Evolutionary conservation across 2,888 invertebrate genomes (phyloP), one percentile per base, ranked within the genome.

Genomic region (Oegoconia quadripuncta): DNA sequence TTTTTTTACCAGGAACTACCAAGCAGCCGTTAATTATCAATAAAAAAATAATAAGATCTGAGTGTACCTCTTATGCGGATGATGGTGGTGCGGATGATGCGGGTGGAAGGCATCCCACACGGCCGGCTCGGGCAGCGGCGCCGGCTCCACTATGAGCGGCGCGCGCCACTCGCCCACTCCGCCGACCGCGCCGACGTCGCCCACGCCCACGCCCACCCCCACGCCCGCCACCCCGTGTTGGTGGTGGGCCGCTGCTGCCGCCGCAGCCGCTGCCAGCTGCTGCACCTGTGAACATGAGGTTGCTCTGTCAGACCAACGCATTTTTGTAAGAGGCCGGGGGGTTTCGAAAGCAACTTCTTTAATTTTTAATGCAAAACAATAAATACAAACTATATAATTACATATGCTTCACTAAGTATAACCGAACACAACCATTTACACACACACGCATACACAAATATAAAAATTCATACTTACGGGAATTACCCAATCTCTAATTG

Each of bases 61-160:
- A 7, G 26, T 46, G 3, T 13, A 81, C 84, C 86, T 78, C 64
- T 86, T 84, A 37, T 78, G 81, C 52, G 80, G 59, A 44, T 80
- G 79, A 39, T 78, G 77, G 17, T 72, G 69, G 17, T 67, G 59
- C 11, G 28, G 6, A 3, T 75, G 80, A 37, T 78, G 79, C 34
- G 70, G 75, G 15, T 74, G 77, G 25, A 74, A 77, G 26, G 70
- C 60, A 50, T 83, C 84, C 77, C 83, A 83, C 12, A 74, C 78
- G 55, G 86, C 83, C 5, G 80, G 75, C 29, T 84, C 87, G 11
- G 77, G 68, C 55, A 87, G 71, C 48, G 81, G 83, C 55, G 79
- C 78, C 1, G 83, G 87, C 64, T 92, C 91, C 51, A 95, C 96
- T 61, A 97, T 95, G 89, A 97, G 96, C 34, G 97, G 97, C 36